Evolutionary conservation across 2,113 vertebrate genomes (phyloP).

Genomic region (Crocuta crocuta): DNA sequence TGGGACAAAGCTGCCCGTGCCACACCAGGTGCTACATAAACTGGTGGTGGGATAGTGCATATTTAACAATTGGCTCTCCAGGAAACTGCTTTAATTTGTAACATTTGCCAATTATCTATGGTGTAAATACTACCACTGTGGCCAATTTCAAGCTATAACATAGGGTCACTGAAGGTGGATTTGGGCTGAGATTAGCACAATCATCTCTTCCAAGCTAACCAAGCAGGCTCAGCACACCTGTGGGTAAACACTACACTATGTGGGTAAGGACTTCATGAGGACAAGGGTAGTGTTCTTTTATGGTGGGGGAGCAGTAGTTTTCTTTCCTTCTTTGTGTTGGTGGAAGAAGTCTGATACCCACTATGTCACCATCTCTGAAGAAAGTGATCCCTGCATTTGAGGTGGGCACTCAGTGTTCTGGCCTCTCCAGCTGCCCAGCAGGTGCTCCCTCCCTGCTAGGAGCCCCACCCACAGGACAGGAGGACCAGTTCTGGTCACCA

Average conservation of each 20-base stretch:
- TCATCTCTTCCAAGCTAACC: background rate
- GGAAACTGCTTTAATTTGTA: background rate
- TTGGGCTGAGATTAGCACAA: background rate
- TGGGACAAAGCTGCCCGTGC: too few relatives aligned
- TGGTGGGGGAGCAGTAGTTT: background rate
- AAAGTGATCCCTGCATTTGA: background rate
- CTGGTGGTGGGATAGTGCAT: background rate
- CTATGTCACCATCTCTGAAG: background rate
- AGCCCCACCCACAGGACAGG: too few relatives aligned
- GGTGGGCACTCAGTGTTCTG: background rate
- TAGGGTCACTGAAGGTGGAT: background rate
- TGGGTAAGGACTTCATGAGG: background rate
- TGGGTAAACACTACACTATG: background rate
- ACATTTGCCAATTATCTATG: background rate
- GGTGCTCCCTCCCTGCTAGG: background rate
- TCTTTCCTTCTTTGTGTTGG: background rate
- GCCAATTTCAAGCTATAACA: background rate
- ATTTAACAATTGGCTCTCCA: background rate
- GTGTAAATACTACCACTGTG: background rate
- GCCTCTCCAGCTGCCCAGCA: too few relatives aligned
- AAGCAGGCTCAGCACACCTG: background rate
- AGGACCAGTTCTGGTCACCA: background rate
- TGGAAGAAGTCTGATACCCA: background rate
- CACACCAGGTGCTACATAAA: rapidly evolving
- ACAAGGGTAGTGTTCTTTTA: background rate